Base-by-base conservation (phyloP, 2,888 invertebrate genomes). In the Eucera pruinosa region DNA sequence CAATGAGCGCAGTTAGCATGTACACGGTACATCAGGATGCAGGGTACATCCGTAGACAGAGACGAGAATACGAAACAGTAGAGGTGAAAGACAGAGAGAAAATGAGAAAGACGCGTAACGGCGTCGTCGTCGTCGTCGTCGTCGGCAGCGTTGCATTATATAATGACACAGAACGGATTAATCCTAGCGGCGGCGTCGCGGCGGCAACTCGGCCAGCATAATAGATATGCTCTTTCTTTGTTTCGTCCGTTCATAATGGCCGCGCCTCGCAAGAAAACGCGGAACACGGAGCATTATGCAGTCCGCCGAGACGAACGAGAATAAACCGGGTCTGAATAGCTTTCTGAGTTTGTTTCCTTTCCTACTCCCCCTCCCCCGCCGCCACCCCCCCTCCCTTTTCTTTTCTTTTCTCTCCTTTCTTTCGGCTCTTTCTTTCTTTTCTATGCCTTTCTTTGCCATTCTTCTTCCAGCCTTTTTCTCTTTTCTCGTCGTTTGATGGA, bases 151-250 rank as follows among this genome's bases (percentile, higher is more conserved):
- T 76, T 76, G 67, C 84, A 84, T 84, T 85, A 82, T 85, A 84
- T 78, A 83, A 85, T 80, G 85, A 83, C 85, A 85, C 78, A 85
- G 85, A 85, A 85, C 83, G 85, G 85, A 85, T 85, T 85, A 85
- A 85, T 85, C 85, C 85, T 82, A 75, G 80, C 80, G 67, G 64
- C 68, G 65, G 66, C 65, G 79, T 72, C 77, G 82, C 70, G 82
- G 79, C 83, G 72, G 84, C 83, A 83, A 76, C 84, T 82, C 84
- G 71, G 79, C 66, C 79, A 81, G 83, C 81, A 85, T 85, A 85
- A 85, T 85, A 85, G 85, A 85, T 83, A 85, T 82, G 85, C 82
- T 85, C 80, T 80, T 85, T 85, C 85, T 85, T 85, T 85, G 85
- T 85, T 85, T 85, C 85, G 80, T 69, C 54, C 60, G 62, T 68